Conservation (phyloP, 2,888 invertebrate species). For the Conops quadrifasciatus region DNA sequence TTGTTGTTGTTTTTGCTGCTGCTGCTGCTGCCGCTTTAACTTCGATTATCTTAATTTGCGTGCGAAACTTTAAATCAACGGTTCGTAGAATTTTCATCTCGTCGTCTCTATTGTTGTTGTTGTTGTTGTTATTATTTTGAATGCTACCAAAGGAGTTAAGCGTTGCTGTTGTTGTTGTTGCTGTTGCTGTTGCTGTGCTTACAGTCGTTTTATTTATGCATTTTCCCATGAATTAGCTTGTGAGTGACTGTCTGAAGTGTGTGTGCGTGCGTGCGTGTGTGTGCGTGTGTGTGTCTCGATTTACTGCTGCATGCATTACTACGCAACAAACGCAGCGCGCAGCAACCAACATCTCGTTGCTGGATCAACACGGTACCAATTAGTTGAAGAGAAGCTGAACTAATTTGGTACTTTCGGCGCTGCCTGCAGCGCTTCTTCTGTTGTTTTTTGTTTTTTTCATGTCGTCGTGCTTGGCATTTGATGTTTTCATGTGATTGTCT, state of each 20-base stretch:
- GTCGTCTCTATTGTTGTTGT: conserved; percentile 30
- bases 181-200: conserved; percentile 21
- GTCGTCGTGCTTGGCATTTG: neutral
- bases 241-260: too few relatives aligned
- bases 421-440: neutral
- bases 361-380: conserved; percentile 26
- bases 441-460: conserved; percentile 11
- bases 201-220: conserved; percentile 35
- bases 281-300: neutral
- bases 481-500: neutral
- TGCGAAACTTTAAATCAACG: conserved; percentile 56
- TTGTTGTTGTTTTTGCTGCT: conserved; percentile 44
- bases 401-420: conserved; percentile 40
- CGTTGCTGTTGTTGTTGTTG: conserved; percentile 18
- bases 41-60: conserved; percentile 64
- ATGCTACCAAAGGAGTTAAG: too few relatives aligned
- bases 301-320: neutral
- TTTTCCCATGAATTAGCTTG: conserved; percentile 30
- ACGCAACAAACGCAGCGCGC: conserved; percentile 11
- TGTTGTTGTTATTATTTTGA: conserved; percentile 1
- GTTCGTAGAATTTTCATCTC: conserved; percentile 35
- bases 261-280: neutral
- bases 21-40: conserved; percentile 49
- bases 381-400: conserved; percentile 39
- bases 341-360: neutral